These are phyloP conservation scores for Pachyuromys duprasi DNA, from an alignment of 2,797 vertebrate species.

Conservation along the genomic window DNA sequence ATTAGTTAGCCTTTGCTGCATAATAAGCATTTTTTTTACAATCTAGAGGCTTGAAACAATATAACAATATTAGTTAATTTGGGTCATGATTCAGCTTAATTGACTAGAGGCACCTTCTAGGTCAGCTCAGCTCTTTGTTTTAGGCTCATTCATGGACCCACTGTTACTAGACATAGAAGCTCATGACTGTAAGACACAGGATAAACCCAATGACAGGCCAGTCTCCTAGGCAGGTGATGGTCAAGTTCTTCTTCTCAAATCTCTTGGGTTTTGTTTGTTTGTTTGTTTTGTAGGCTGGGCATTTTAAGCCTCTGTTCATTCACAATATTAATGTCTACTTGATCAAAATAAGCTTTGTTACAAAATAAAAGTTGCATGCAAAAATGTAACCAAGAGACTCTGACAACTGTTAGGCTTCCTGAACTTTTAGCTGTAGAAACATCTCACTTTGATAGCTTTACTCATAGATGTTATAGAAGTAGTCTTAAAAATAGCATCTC, in stretches of 20 bases:
- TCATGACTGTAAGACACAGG: neutral
- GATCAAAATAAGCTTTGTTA: neutral
- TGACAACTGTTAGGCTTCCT: too few relatives aligned
- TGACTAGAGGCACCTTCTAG: neutral
- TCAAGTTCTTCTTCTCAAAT: neutral
- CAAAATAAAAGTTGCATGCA: neutral
- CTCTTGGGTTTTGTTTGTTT: too few relatives aligned
- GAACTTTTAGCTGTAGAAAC: neutral
- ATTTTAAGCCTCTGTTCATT: neutral
- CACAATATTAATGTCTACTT: neutral
- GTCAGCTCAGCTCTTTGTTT: neutral
- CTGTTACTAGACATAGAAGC: neutral
- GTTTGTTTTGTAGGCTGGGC: neutral
- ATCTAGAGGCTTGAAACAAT: neutral
- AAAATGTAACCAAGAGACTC: neutral
- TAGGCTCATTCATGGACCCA: neutral
- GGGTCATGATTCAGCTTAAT: neutral
- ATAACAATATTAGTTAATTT: neutral
- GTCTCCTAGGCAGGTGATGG: neutral
- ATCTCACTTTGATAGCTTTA: neutral
- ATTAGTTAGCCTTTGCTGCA: neutral
- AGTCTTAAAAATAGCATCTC: neutral
- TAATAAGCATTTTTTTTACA: neutral
- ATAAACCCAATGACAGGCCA: too few relatives aligned
- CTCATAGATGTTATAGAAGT: neutral